Conservation (phyloP, 2,797 vertebrate species). For the Meriones psammophilus region DNA sequence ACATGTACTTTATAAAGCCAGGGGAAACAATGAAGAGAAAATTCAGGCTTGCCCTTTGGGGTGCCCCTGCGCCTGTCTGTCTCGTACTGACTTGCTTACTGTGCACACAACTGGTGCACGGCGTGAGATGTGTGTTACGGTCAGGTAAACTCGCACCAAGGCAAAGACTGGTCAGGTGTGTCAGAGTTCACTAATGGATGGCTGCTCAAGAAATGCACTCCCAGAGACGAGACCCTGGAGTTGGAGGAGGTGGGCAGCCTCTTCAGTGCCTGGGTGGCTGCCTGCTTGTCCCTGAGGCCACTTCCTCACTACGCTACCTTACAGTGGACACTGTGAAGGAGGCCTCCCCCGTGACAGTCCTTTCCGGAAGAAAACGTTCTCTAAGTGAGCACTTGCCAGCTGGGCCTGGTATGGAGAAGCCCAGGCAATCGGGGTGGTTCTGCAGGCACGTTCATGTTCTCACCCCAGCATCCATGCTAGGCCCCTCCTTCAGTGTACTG, state of each 20-base stretch:
- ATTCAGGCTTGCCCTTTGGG: background rate
- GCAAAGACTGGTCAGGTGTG: background rate
- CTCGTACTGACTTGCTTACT: accelerated
- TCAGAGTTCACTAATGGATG: background rate
- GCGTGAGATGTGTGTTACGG: background rate
- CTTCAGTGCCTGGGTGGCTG: background rate
- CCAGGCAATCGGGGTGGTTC: accelerated
- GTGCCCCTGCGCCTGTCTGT: accelerated
- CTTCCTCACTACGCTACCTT: background rate
- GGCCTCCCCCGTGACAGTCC: background rate
- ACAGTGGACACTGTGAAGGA: background rate
- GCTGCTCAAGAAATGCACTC: background rate
- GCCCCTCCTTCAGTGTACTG: background rate
- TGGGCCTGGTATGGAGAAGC: background rate
- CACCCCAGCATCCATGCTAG: too few species aligned
- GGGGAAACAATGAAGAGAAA: background rate
- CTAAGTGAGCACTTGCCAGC: background rate
- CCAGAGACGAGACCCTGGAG: background rate
- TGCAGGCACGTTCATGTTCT: background rate
- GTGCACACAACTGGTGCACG: accelerated
- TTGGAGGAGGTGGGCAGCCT: background rate
- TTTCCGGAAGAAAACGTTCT: background rate
- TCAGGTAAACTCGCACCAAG: background rate
- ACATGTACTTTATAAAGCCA: too few species aligned
- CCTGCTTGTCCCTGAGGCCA: background rate